phyloP scores from a whole-genome alignment of 2,888 invertebrate species.

The Agelastica alni region DNA sequence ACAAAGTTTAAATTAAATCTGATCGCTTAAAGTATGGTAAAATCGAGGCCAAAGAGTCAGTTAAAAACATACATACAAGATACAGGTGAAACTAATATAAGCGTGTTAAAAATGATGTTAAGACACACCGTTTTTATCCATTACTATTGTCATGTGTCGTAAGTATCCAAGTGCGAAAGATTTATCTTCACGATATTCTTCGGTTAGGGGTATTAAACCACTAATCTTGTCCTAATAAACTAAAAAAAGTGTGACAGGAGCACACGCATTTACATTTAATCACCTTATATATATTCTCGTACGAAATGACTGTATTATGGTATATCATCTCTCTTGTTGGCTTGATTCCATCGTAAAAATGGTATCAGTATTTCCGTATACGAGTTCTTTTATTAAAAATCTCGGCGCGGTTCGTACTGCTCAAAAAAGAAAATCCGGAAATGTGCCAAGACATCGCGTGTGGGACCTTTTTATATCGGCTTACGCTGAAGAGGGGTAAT shows the following conservation, averaged over 20 bases:
- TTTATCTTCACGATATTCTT: neutral
- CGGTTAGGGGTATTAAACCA: neutral
- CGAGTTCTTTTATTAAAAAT: constrained; percentile 22
- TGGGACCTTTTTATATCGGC: constrained; percentile 27
- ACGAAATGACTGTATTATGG: constrained; percentile 19
- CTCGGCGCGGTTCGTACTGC: constrained; percentile 13
- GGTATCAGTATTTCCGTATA: constrained; percentile 21
- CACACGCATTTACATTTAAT: constrained; percentile 20
- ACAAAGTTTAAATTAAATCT: too few species aligned
- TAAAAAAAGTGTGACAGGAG: constrained; percentile 11
- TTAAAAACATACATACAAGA: too few species aligned
- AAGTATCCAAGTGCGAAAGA: neutral
- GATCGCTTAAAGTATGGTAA: too few species aligned
- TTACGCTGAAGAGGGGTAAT: constrained; percentile 30
- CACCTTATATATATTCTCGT: constrained; percentile 21
- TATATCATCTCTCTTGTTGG: constrained; percentile 19
- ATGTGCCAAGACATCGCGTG: constrained; percentile 32
- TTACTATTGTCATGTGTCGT: neutral
- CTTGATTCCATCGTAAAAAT: constrained; percentile 23
- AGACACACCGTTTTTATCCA: too few species aligned
- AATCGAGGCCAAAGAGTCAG: too few species aligned
- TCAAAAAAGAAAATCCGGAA: constrained; percentile 27
- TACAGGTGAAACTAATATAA: too few species aligned
- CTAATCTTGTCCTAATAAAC: constrained; percentile 15
- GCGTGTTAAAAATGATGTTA: too few species aligned